A percentile compares a stretch with the other conserved stretches of the same genome.
Evolutionary conservation across 2,888 invertebrate genomes (phyloP).

Genomic region (Gastrophysa polygoni): DNA sequence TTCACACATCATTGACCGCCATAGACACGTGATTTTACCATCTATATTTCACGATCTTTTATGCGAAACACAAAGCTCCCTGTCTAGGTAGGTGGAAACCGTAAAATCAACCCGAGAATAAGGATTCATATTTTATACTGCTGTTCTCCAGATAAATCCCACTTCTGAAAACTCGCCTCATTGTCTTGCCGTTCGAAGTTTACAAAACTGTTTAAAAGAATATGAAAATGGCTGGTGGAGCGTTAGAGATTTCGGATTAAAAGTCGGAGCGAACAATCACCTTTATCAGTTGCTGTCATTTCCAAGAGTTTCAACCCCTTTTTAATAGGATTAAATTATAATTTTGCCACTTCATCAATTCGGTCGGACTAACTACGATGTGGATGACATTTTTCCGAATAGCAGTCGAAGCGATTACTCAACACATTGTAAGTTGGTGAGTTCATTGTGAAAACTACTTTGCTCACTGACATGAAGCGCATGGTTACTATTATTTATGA

Average conservation of each 20-base stretch:
- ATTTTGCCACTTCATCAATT: conserved; percentile 21
- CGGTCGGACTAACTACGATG: conserved; percentile 4
- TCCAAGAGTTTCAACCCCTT: conserved; percentile 35
- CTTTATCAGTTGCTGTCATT: conserved; percentile 35
- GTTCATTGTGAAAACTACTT: no score
- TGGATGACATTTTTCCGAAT: conserved; percentile 8
- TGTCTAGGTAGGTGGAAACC: conserved; percentile 32
- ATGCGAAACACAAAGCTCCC: conserved; percentile 30
- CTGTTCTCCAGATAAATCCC: conserved; percentile 25
- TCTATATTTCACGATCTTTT: conserved; percentile 14
- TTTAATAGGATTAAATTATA: conserved; percentile 24
- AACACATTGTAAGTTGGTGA: not conserved
- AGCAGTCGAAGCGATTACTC: not conserved
- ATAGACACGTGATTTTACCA: conserved; percentile 20
- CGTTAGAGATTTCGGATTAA: conserved; percentile 30
- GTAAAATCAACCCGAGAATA: conserved; percentile 5
- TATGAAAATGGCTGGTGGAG: conserved; percentile 22
- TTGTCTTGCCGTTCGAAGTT: conserved; percentile 30
- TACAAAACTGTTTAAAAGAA: conserved; percentile 28
- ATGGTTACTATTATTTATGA: no score
- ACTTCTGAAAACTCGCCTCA: conserved; percentile 31
- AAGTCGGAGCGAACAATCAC: conserved; percentile 26
- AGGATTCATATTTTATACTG: conserved; percentile 32
- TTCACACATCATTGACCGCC: conserved; percentile 23
- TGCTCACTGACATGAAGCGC: no score